Conservation (phyloP, 2,888 invertebrate species). For the Thymelicus sylvestris region DNA sequence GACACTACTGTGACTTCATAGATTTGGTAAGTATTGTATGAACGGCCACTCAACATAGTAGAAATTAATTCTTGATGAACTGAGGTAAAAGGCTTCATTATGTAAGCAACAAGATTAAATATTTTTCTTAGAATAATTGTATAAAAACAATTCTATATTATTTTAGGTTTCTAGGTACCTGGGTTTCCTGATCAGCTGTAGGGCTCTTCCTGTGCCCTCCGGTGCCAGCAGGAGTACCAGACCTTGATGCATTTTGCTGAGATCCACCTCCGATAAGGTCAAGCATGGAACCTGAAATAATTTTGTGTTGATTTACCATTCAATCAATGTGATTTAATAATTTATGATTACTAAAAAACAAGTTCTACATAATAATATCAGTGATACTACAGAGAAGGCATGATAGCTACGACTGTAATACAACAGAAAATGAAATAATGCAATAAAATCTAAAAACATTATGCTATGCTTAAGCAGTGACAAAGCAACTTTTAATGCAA, state of each 20-base stretch:
- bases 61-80: too few relatives aligned
- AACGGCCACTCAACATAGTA: too few relatives aligned
- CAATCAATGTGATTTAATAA: too few relatives aligned
- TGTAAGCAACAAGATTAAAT: too few relatives aligned
- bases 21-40: too few relatives aligned
- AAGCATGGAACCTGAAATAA: slow-evolving; percentile 81
- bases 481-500: neutral
- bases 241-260: slow-evolving; percentile 86
- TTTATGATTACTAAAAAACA: too few relatives aligned
- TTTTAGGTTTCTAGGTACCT: slow-evolving; percentile 72
- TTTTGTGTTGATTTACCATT: neutral
- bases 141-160: too few relatives aligned
- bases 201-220: slow-evolving; percentile 91
- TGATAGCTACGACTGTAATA: neutral
- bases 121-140: too few relatives aligned
- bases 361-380: too few relatives aligned
- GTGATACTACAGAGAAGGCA: too few relatives aligned
- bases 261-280: slow-evolving; percentile 88
- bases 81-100: too few relatives aligned
- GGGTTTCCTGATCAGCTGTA: slow-evolving; percentile 93
- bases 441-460: neutral
- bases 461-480: neutral
- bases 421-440: neutral
- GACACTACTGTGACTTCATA: too few relatives aligned
- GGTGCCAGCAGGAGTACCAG: slow-evolving; percentile 90